Percentiles rank a stretch among this genome's conserved stretches.
phyloP scores from a whole-genome alignment of 2,888 invertebrate species.

The Yponomeuta sedellus region DNA sequence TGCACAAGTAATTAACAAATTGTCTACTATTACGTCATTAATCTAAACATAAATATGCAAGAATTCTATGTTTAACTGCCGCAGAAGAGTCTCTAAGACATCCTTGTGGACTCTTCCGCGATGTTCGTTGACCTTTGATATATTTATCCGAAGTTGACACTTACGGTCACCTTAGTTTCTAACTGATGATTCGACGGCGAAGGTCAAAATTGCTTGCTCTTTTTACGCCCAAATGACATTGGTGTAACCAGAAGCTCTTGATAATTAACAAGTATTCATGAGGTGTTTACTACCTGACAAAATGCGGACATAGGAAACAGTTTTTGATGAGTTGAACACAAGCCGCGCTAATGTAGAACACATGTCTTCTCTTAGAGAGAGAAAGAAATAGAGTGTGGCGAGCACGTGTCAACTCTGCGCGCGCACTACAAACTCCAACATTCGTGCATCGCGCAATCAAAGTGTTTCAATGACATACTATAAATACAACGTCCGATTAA shows the following conservation, averaged over 20 bases:
- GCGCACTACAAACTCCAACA: no score
- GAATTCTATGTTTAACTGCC: background rate
- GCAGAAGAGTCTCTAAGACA: background rate
- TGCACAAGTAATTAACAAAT: background rate
- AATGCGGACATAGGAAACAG: no score
- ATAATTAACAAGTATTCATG: background rate
- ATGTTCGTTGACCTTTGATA: slow-evolving; percentile 8
- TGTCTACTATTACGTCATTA: background rate
- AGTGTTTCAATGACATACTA: no score
- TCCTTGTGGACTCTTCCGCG: slow-evolving; percentile 8
- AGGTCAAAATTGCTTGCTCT: background rate
- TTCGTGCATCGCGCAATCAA: no score
- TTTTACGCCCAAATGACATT: background rate
- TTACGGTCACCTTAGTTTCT: background rate
- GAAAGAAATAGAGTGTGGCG: no score
- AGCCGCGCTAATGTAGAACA: no score
- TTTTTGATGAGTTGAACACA: no score
- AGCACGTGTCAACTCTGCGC: no score
- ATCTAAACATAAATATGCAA: slow-evolving; percentile 10
- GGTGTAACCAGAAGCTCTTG: background rate
- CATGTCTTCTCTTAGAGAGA: no score
- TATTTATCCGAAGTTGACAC: background rate
- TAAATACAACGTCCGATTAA: no score
- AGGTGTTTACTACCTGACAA: background rate
- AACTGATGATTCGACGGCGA: background rate